phyloP scores from a whole-genome alignment of 2,888 invertebrate species.

The Beris chalybata region DNA sequence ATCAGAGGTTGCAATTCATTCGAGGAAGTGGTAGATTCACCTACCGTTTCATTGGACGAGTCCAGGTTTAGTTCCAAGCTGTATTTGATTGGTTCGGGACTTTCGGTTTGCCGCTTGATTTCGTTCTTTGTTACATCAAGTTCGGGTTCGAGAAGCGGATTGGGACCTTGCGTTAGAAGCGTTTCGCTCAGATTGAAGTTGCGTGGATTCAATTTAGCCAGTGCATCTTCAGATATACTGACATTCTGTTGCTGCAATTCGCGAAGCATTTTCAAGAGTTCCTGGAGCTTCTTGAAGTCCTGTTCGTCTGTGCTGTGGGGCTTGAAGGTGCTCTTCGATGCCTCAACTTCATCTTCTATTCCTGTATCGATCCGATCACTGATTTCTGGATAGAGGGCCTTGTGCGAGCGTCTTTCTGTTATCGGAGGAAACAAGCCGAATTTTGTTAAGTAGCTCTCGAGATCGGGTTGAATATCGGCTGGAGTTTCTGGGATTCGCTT shows the following conservation, averaged over 20 bases:
- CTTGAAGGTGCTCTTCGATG: constrained; percentile 25
- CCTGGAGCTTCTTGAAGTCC: constrained; percentile 58
- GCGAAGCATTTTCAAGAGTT: constrained; percentile 58
- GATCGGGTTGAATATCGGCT: constrained; percentile 48
- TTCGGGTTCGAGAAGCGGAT: constrained; percentile 53
- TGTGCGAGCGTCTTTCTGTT: constrained; percentile 38
- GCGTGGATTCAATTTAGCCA: constrained; percentile 53
- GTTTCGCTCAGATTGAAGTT: constrained; percentile 50
- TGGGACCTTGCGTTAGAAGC: constrained; percentile 52
- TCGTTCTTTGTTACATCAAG: constrained; percentile 54
- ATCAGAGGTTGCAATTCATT: not conserved
- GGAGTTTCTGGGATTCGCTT: constrained; percentile 53
- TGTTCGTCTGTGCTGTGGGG: constrained; percentile 52
- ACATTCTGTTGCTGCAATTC: constrained; percentile 55
- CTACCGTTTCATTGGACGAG: constrained; percentile 28
- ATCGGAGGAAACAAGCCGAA: constrained; percentile 50
- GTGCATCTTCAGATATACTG: constrained; percentile 54
- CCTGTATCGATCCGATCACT: constrained; percentile 9
- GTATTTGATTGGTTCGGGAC: constrained; percentile 46
- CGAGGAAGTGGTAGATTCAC: constrained; percentile 34
- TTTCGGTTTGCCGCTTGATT: constrained; percentile 57
- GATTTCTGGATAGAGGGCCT: constrained; percentile 29
- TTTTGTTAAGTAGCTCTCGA: constrained; percentile 53
- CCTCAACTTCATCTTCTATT: constrained; percentile 1
- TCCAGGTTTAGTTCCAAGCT: constrained; percentile 44